These are phyloP conservation scores for Muscidifurax raptorellus DNA, from an alignment of 1,140 invertebrate species.

Conservation along the genomic window DNA sequence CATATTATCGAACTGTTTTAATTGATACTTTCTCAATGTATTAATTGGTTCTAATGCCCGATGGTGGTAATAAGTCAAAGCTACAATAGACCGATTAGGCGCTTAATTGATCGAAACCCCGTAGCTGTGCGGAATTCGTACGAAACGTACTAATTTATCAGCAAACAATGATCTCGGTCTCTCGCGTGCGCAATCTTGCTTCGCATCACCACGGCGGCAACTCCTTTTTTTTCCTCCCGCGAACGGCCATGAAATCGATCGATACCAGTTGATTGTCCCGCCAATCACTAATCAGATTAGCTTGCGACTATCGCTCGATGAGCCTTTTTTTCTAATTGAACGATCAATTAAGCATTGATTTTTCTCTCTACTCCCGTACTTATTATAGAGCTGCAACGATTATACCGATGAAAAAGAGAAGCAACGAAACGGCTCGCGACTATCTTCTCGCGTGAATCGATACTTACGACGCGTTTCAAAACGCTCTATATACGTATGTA, in stretches of 20 bases:
- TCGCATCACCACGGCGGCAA: not conserved
- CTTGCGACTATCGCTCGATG: not conserved
- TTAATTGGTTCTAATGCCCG: not conserved
- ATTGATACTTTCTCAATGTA: not conserved
- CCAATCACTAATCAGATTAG: slow-evolving; percentile 47
- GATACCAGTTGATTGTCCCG: slow-evolving; percentile 51
- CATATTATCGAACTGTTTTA: not conserved
- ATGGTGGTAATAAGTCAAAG: not conserved
- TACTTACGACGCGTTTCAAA: slow-evolving; percentile 26
- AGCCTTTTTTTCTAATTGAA: slow-evolving; percentile 30
- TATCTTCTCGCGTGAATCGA: not conserved
- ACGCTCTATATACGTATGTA: not conserved
- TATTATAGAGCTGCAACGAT: not conserved
- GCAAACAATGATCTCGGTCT: slow-evolving; percentile 38
- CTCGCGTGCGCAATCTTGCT: slow-evolving; percentile 4
- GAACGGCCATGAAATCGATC: slow-evolving; percentile 28
- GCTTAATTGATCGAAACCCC: slow-evolving; percentile 28
- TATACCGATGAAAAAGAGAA: not conserved
- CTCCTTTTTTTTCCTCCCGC: slow-evolving; percentile 10
- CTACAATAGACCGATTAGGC: slow-evolving; percentile 30
- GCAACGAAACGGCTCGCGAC: not conserved
- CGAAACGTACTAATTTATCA: slow-evolving; percentile 40
- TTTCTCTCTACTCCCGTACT: not conserved
- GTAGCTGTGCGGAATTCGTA: not conserved
- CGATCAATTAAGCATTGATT: slow-evolving; percentile 45